phyloP scores from a whole-genome alignment of 2,797 vertebrate species.

The Spinibarbus caldwelli region DNA sequence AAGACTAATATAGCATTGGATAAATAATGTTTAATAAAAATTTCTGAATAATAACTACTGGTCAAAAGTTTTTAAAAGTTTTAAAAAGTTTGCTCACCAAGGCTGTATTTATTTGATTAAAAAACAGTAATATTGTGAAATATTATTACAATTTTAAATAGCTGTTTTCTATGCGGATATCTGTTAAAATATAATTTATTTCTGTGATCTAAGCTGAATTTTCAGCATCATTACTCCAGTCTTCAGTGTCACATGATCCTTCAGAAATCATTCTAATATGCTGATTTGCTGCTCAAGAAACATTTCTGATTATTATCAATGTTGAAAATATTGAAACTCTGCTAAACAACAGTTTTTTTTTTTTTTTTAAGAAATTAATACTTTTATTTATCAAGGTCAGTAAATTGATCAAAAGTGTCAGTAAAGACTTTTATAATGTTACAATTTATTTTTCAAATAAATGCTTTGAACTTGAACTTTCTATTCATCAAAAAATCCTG shows the following conservation, averaged over 20 bases:
- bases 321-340: background rate
- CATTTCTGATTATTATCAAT: background rate
- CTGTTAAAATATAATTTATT: background rate
- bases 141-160: background rate
- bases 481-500: no score
- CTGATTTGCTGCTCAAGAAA: background rate
- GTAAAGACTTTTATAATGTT: no score
- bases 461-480: no score
- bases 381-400: background rate
- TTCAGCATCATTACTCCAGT: background rate
- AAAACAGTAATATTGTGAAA: background rate
- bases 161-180: no score
- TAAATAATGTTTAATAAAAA: background rate
- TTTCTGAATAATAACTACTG: background rate
- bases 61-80: no score
- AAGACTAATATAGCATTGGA: background rate
- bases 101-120: background rate
- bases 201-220: background rate
- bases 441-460: no score
- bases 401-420: background rate
- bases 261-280: background rate
- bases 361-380: no score
- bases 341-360: background rate
- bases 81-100: no score
- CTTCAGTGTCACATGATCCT: slow-evolving; percentile 14